Conservation (phyloP, 64 coral and sea anemone species). For the Montipora foliosa region DNA sequence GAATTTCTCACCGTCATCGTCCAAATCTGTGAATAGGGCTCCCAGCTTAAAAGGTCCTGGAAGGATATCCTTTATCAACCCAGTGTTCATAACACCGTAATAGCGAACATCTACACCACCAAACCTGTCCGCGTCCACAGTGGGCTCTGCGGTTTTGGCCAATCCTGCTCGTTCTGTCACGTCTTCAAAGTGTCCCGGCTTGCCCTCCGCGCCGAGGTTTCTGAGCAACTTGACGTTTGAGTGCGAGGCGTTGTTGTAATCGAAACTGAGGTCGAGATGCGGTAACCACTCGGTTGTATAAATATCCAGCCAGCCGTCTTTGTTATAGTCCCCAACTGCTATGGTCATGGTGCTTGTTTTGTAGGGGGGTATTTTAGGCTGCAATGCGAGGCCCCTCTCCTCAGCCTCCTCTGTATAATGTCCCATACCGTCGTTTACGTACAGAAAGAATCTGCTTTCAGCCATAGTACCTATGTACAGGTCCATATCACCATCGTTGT, state of each 20-base stretch:
- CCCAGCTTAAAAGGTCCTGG: slow-evolving; percentile 86
- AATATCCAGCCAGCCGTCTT: slow-evolving; percentile 97
- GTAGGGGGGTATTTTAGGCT: slow-evolving; percentile 84
- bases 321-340: slow-evolving; percentile 90
- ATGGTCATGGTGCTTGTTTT: slow-evolving; percentile 98
- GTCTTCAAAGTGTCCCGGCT: slow-evolving; percentile 94
- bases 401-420: slow-evolving; percentile 92
- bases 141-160: slow-evolving; percentile 46
- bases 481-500: slow-evolving; percentile 95
- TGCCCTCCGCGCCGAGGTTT: slow-evolving; percentile 92
- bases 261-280: slow-evolving; percentile 94
- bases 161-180: slow-evolving; percentile 87
- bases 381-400: slow-evolving; percentile 74
- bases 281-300: slow-evolving; percentile 98
- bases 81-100: slow-evolving; percentile 87
- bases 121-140: slow-evolving; percentile 79
- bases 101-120: slow-evolving; percentile 83
- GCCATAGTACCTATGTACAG: slow-evolving; percentile 93
- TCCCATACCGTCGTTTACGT: slow-evolving; percentile 97
- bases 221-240: slow-evolving; percentile 82
- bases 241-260: slow-evolving; percentile 91
- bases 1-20: slow-evolving; percentile 82
- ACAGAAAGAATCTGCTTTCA: slow-evolving; percentile 88
- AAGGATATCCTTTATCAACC: slow-evolving; percentile 86
- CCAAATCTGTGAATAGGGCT: slow-evolving; percentile 94